These are phyloP conservation scores for Euproctis similis DNA, from an alignment of 2,888 invertebrate species.

Conservation along the genomic window DNA sequence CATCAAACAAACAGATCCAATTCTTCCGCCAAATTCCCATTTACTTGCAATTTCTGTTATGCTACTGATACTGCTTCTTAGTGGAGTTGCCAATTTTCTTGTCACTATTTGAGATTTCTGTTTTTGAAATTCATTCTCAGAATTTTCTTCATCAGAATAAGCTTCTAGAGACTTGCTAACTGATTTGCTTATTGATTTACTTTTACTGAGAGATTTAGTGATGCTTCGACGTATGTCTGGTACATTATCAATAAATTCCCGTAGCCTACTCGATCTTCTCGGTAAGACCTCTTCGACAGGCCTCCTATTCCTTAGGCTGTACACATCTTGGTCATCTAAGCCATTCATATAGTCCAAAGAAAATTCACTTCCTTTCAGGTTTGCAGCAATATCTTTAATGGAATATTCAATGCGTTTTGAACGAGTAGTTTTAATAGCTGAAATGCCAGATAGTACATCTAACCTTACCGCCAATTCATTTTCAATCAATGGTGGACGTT, in stretches of 20 bases:
- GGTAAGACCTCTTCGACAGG: constrained; percentile 44
- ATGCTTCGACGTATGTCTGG: constrained; percentile 50
- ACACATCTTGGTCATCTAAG: constrained; percentile 35
- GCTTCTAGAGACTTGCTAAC: constrained; percentile 53
- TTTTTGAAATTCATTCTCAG: constrained; percentile 39
- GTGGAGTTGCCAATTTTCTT: constrained; percentile 60
- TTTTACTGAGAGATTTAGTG: constrained; percentile 45
- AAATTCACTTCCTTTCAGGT: constrained; percentile 28
- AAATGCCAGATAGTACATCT: constrained; percentile 35
- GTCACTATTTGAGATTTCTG: constrained; percentile 43
- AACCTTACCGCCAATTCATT: constrained; percentile 37
- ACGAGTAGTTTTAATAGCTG: constrained; percentile 41
- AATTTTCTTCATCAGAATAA: constrained; percentile 58
- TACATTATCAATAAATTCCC: constrained; percentile 43
- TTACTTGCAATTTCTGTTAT: constrained; percentile 33
- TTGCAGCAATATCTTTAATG: constrained; percentile 41
- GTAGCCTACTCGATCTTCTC: constrained; percentile 50
- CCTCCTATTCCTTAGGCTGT: constrained; percentile 45
- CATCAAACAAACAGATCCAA: constrained; percentile 44
- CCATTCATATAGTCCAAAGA: constrained; percentile 47
- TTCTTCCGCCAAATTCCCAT: constrained; percentile 60
- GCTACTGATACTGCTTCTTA: constrained; percentile 42
- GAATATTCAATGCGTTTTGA: constrained; percentile 53
- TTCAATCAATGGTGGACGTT: constrained; percentile 46
- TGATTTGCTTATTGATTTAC: constrained; percentile 56